These are phyloP conservation scores for Dryadula phaetusa DNA, from an alignment of 2,888 invertebrate genomes.

Conservation along the genomic window DNA sequence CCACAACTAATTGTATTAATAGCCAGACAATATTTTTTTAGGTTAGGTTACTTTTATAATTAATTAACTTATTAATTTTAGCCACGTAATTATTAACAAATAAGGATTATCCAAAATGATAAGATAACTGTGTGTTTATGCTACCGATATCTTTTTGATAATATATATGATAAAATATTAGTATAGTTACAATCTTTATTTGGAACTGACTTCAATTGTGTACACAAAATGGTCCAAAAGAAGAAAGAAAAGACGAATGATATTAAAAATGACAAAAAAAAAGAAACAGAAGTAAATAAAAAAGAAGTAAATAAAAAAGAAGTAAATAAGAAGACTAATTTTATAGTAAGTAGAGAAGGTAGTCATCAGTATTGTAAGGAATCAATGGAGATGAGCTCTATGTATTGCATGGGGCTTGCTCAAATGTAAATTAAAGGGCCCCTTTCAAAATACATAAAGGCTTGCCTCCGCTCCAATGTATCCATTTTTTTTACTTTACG, in stretches of 20 bases:
- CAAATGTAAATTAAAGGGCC: no score
- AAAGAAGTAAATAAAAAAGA: conserved; percentile 8
- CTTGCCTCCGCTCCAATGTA: no score
- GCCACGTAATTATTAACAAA: conserved; percentile 43
- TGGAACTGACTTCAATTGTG: conserved; percentile 13
- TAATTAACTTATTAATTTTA: conserved; percentile 22
- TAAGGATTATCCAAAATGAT: conserved; percentile 40
- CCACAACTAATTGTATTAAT: no score
- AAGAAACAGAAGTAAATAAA: conserved; percentile 11
- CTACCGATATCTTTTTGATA: conserved; percentile 22
- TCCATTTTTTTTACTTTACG: no score
- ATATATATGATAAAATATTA: conserved; percentile 29
- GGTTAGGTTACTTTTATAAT: neutral
- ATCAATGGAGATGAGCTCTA: no score
- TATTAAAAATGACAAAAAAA: conserved; percentile 22
- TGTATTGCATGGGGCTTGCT: no score
- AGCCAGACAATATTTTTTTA: no score
- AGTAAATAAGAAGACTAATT: conserved; percentile 12
- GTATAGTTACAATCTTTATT: conserved; percentile 36
- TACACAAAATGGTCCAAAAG: conserved; percentile 40
- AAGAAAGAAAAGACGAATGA: conserved; percentile 35
- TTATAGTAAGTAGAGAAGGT: conserved; percentile 34
- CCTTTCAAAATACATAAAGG: no score
- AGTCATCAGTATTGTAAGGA: no score
- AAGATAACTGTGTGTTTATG: conserved; percentile 23